phyloP scores from a whole-genome alignment of 2,888 invertebrate genomes.

The Stenurella melanura region DNA sequence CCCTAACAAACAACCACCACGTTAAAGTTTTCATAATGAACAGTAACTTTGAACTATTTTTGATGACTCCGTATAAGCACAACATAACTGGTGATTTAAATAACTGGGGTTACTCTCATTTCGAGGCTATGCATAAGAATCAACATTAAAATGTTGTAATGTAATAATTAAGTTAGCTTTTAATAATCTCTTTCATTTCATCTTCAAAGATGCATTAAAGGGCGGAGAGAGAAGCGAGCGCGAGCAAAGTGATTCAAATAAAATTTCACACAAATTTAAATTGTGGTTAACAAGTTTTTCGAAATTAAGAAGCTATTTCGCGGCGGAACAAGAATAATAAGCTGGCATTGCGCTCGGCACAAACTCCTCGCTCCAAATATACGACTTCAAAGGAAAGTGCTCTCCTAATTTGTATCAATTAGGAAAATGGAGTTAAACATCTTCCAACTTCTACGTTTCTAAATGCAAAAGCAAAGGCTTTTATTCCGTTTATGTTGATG shows the following conservation, averaged over 20 bases:
- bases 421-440: conserved; percentile 70
- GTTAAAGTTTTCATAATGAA: too few species aligned
- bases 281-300: conserved; percentile 72
- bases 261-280: conserved; percentile 71
- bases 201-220: conserved; percentile 58
- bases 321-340: conserved; percentile 69
- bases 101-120: too few species aligned
- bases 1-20: too few species aligned
- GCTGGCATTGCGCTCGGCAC: conserved; percentile 63
- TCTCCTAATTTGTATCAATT: conserved; percentile 71
- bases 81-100: too few species aligned
- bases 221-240: conserved; percentile 49
- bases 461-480: conserved; percentile 23
- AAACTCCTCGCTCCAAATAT: conserved; percentile 62
- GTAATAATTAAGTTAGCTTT: conserved; percentile 58
- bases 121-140: not conserved
- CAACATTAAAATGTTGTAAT: conserved; percentile 8
- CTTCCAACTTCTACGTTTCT: conserved; percentile 56
- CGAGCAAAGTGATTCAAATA: conserved; percentile 66
- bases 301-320: conserved; percentile 71
- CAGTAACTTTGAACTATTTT: too few species aligned
- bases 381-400: conserved; percentile 69
- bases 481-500: conserved; percentile 18
- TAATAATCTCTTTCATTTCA: conserved; percentile 60
- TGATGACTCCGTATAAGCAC: too few species aligned